Evolutionary conservation across 35 echinoderm and acorn worm species (phyloP), one percentile per base, ranked within the genome.

Genomic region (Apostichopus japonicus): DNA sequence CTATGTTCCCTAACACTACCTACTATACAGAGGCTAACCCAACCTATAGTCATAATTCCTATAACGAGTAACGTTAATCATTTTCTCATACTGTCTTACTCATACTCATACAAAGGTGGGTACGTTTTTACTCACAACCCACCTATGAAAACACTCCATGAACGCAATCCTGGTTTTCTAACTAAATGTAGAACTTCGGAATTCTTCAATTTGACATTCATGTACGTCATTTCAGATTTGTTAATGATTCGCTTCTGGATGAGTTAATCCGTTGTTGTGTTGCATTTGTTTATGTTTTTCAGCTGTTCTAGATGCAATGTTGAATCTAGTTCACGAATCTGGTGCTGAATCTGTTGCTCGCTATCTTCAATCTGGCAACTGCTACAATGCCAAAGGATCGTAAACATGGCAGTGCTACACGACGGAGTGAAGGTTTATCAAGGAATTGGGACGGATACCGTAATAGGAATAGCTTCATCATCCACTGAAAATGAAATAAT

Each of bases 111-210:
- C 33, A 4, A 44, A 44, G 33, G 3, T 44, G 33, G 3, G 33
- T 44, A 44, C 33, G 33, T 78, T 8, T 24, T 56, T 51, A 54
- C 13, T 17, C 79, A 23, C 16, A 82, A 82, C 79, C 54, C 56
- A 96, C 95, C 95, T 55, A 94, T 79, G 56, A 94, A 92, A 63
- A 93, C 89, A 56, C 80, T 72, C 95, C 95, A 96, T 55, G 95
- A 93, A 67, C 95, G 62, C 11, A 87, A 77, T n/a, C 95, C 92
- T 78, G 95, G 95, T 59, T 33, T 70, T 67, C 95, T 96, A 7
- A 86, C 54, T 58, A 96, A 72, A 72, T 96, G 95, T 52, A 96
- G 55, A 7, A 88, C 84, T 51, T 83, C 55, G 1, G 94, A 82
- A 92, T 65, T 94, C 55, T 92, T 83, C 10, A 62, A 56, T 3